Evolutionary conservation across 23 tunicate species (phyloP).

Genomic region (Trididemnum nubilum): DNA sequence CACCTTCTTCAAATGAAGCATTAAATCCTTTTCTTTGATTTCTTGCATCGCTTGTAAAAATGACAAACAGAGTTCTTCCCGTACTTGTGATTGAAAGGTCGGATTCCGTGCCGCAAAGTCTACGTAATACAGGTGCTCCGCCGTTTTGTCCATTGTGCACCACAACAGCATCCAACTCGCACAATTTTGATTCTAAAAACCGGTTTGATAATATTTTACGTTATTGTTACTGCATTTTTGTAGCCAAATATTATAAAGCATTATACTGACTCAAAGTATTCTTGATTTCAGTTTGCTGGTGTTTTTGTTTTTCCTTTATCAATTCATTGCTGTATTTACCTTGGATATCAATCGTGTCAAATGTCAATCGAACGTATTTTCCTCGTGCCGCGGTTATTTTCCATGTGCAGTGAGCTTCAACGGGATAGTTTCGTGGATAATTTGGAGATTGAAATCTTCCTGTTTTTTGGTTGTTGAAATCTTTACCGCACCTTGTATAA

Average conservation of each 20-base stretch:
- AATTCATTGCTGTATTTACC: conserved; percentile 86
- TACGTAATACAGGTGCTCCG: conserved; percentile 49
- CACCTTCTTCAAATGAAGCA: conserved; percentile 66
- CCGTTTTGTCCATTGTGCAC: conserved; percentile 78
- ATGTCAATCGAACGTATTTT: conserved; percentile 54
- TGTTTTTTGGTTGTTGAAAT: conserved; percentile 46
- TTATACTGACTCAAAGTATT: too few species aligned
- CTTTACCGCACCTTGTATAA: conserved; percentile 83
- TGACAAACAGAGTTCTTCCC: conserved; percentile 67
- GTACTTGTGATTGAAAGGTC: too few species aligned
- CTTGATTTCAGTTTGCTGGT: too few species aligned
- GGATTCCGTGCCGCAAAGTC: conserved; percentile 68
- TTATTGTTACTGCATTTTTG: too few species aligned
- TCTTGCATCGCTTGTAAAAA: conserved; percentile 62
- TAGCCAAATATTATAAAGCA: too few species aligned
- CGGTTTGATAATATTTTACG: too few species aligned
- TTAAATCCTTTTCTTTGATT: conserved; percentile 52
- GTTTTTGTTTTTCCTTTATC: conserved; percentile 57
- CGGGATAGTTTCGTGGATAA: conserved; percentile 72
- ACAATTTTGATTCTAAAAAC: conserved; percentile 54
- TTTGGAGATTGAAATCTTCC: conserved; percentile 73
- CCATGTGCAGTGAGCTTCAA: conserved; percentile 95
- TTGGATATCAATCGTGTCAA: conserved; percentile 58
- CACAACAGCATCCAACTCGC: too few species aligned
- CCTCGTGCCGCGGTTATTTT: conserved; percentile 69